phyloP scores from a whole-genome alignment of 2,888 invertebrate species.

The Pilophorus perplexus region DNA sequence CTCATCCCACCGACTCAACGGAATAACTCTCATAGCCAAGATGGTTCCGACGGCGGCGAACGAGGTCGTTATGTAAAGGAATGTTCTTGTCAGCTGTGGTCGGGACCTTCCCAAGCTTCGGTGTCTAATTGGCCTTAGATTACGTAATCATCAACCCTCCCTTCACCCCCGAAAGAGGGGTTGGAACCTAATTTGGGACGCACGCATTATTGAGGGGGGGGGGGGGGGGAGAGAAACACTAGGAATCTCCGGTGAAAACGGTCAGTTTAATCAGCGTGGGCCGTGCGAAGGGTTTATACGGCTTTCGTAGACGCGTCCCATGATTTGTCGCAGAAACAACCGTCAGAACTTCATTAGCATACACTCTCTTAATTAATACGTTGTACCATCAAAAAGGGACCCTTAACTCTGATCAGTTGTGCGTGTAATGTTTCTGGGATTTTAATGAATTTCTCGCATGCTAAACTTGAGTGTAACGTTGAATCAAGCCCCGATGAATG shows the following conservation, averaged over 20 bases:
- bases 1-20: neutral
- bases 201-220: neutral
- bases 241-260: neutral
- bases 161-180: neutral
- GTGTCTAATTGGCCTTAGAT: neutral
- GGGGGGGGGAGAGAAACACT: conserved; percentile 3
- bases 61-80: neutral
- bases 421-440: too few species aligned
- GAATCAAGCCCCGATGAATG: too few species aligned
- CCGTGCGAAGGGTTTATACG: too few species aligned
- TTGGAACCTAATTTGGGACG: neutral
- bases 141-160: neutral
- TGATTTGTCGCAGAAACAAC: too few species aligned
- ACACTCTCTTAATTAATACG: too few species aligned
- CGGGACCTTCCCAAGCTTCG: neutral
- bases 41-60: neutral
- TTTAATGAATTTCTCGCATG: too few species aligned
- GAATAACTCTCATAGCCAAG: neutral
- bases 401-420: too few species aligned
- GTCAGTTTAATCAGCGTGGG: neutral
- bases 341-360: too few species aligned
- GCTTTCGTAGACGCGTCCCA: too few species aligned
- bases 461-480: too few species aligned
- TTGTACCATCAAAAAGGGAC: too few species aligned
- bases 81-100: conserved; percentile 4